A percentile compares a stretch with the other conserved stretches of the same genome.
These are phyloP conservation scores for Drosophila merina DNA, from an alignment of 2,888 invertebrate species.

Conservation along the genomic window DNA sequence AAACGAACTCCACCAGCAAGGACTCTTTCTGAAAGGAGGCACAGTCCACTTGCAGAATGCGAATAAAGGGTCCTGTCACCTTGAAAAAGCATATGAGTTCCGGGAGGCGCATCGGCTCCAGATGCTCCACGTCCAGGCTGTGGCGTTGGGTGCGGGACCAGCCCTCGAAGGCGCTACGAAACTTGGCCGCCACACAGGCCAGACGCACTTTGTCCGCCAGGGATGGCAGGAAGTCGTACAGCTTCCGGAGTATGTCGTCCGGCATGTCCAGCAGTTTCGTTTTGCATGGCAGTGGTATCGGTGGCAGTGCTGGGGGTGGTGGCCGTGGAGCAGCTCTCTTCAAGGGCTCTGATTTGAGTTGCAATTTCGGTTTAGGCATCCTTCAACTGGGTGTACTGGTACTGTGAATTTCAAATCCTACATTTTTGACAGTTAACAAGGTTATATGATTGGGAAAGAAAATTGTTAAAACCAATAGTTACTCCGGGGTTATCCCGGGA, in stretches of 20 bases:
- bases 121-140: conserved; percentile 41
- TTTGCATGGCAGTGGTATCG: not conserved
- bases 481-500: no score
- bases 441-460: not conserved
- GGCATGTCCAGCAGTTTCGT: conserved; percentile 45
- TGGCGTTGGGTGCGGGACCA: conserved; percentile 49
- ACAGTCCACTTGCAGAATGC: conserved; percentile 42
- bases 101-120: conserved; percentile 60
- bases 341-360: not conserved
- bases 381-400: not conserved
- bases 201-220: conserved; percentile 55
- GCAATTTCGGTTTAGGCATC: conserved; percentile 24
- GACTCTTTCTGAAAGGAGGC: conserved; percentile 63
- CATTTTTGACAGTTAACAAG: conserved; percentile 32
- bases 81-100: conserved; percentile 62
- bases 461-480: no score
- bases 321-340: not conserved
- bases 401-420: conserved; percentile 26
- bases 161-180: conserved; percentile 46
- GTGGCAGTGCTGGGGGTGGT: not conserved
- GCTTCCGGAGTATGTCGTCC: conserved; percentile 54
- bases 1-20: conserved; percentile 60
- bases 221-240: conserved; percentile 51
- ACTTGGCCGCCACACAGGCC: conserved; percentile 53
- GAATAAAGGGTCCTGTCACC: conserved; percentile 58